These are phyloP conservation scores for Rhabdornis inornatus DNA, from an alignment of 2,113 vertebrate species.

Conservation along the genomic window DNA sequence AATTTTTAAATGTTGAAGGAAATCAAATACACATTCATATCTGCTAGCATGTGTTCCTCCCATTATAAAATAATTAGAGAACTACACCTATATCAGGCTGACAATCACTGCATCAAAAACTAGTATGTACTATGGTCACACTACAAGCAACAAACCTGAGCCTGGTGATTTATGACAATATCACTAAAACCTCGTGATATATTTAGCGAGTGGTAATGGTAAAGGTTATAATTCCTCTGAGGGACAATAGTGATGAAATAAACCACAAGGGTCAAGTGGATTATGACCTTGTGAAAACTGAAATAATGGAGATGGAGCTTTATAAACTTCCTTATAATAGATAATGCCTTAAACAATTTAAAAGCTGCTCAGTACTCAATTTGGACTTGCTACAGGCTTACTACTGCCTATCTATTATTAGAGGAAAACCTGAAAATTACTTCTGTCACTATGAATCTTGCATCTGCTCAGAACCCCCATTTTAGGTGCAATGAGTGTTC, in stretches of 20 bases:
- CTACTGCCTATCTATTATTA: neutral
- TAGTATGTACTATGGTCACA: neutral
- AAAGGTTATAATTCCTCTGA: constrained; percentile 65
- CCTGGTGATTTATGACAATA: constrained; percentile 52
- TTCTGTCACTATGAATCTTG: neutral
- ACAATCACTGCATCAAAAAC: neutral
- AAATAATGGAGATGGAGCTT: constrained; percentile 55
- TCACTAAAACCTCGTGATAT: constrained; percentile 51
- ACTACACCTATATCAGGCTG: neutral
- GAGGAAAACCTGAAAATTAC: neutral
- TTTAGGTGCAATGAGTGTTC: neutral
- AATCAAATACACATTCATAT: neutral
- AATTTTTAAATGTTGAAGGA: neutral
- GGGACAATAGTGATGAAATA: constrained; percentile 59
- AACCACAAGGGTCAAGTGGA: constrained; percentile 59
- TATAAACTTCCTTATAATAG: constrained; percentile 58
- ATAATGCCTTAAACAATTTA: constrained; percentile 52
- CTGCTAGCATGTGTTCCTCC: neutral
- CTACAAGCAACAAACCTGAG: constrained; percentile 2
- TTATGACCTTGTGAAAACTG: constrained; percentile 58
- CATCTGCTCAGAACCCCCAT: neutral
- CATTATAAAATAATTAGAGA: neutral
- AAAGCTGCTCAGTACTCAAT: constrained; percentile 31
- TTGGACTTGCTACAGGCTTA: constrained; percentile 28
- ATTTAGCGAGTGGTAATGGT: constrained; percentile 52